A percentile compares a stretch with the other conserved stretches of the same genome.
Evolutionary conservation across 2,888 invertebrate genomes (phyloP).

Genomic region (Cheilosia grossa): DNA sequence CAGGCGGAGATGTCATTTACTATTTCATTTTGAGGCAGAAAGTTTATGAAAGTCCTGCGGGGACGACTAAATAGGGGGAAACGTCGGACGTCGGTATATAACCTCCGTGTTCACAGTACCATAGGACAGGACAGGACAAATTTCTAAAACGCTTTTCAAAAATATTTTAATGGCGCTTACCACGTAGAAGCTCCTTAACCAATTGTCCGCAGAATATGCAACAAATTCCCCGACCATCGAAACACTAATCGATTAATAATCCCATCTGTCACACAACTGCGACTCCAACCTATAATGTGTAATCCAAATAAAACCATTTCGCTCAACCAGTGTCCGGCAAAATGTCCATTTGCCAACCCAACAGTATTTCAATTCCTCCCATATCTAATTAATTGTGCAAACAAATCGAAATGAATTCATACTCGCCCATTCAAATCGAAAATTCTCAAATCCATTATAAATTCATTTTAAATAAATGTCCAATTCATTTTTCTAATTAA

Average conservation of each 20-base stretch:
- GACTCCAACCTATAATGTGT: not conserved
- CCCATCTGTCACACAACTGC: not conserved
- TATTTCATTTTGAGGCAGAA: too few species aligned
- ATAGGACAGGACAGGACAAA: too few species aligned
- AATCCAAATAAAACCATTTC: slow-evolving; percentile 7
- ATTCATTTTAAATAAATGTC: slow-evolving; percentile 70
- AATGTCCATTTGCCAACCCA: slow-evolving; percentile 3
- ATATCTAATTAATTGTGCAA: slow-evolving; percentile 62
- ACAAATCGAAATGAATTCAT: slow-evolving; percentile 58
- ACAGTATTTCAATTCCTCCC: not conserved
- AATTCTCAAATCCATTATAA: slow-evolving; percentile 57
- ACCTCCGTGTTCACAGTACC: too few species aligned
- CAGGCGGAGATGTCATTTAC: not conserved
- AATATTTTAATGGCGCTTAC: too few species aligned
- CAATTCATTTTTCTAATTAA: slow-evolving; percentile 74
- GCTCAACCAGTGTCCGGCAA: not conserved
- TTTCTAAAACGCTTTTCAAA: too few species aligned
- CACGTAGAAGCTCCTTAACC: too few species aligned
- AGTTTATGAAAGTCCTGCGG: too few species aligned
- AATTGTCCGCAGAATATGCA: too few species aligned
- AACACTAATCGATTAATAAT: slow-evolving; percentile 6
- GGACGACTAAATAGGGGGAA: too few species aligned
- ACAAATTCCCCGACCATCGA: not conserved
- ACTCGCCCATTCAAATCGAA: slow-evolving; percentile 31
- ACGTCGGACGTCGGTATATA: too few species aligned